Evolutionary conservation across 1,140 invertebrate species (phyloP).

Genomic region (Dinoponera quadriceps): DNA sequence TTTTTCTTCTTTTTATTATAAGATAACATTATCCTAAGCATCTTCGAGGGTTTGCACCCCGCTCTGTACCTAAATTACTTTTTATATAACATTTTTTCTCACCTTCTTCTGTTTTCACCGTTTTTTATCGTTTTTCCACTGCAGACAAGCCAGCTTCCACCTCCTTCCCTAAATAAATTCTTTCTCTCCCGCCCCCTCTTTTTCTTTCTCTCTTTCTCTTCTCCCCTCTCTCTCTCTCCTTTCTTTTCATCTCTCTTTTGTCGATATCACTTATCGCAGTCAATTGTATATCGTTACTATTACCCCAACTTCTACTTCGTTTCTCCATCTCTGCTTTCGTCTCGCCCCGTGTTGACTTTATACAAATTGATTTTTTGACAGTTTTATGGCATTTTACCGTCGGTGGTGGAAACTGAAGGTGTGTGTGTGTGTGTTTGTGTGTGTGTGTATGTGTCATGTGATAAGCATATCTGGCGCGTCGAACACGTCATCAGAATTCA

Average conservation of each 20-base stretch:
- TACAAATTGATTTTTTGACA: slow-evolving; percentile 74
- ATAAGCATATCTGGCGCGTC: slow-evolving; percentile 37
- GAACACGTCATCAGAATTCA: slow-evolving; percentile 37
- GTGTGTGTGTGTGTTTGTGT: too few species aligned
- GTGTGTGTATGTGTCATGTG: too few species aligned
- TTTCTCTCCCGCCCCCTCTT: too few species aligned
- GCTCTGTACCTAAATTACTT: slow-evolving; percentile 85
- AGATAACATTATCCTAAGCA: slow-evolving; percentile 86
- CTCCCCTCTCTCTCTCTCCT: too few species aligned
- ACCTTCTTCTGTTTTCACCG: slow-evolving; percentile 70
- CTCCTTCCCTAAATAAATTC: slow-evolving; percentile 36
- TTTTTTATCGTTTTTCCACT: slow-evolving; percentile 79
- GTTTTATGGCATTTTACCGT: slow-evolving; percentile 73
- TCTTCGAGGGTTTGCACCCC: slow-evolving; percentile 82
- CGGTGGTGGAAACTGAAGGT: slow-evolving; percentile 70
- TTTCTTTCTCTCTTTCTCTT: too few species aligned
- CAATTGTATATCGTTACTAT: slow-evolving; percentile 69
- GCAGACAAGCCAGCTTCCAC: slow-evolving; percentile 58
- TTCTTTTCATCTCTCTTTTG: slow-evolving; percentile 16
- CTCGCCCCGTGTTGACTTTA: slow-evolving; percentile 72
- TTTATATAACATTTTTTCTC: slow-evolving; percentile 85
- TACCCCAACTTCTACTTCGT: slow-evolving; percentile 41
- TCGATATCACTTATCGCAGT: slow-evolving; percentile 71
- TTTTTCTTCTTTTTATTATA: slow-evolving; percentile 81
- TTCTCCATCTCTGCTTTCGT: slow-evolving; percentile 51